Evolutionary conservation across 2,888 invertebrate genomes (phyloP), one percentile per base, ranked within the genome.

Genomic region (Gastrophysa polygoni): DNA sequence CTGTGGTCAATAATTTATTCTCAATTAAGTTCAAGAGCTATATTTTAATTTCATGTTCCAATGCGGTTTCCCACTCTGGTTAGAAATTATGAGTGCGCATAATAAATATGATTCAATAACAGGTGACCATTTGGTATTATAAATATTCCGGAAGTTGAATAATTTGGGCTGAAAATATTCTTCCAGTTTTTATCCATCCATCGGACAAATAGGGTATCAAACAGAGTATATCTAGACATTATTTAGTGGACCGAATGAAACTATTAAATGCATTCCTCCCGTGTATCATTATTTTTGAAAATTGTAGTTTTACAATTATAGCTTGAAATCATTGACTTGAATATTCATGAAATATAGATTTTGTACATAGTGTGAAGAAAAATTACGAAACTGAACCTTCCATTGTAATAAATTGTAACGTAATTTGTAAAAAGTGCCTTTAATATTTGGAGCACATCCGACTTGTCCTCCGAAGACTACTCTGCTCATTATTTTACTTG

Each of bases 361-460:
- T 21, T 43, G 34, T n/a, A 68, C 68, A 68, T 71, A 71, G 21
- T 32, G 32, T 47, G 29, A 32, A 56, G 20, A 57, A 64, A 38
- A 43, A 43, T 38, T 50, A 74, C 73, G 79, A 78, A 81, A 80
- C 78, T 76, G 71, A 76, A 81, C 81, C 81, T 81, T 81, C 81
- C 81, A 81, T 75, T 78, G 73, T 75, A 75, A 76, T 73, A 73
- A 24, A 72, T 64, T 69, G 73, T 74, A 68, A 61, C 71, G 67
- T 75, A 76, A 78, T 77, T 73, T 79, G 78, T 80, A 77, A 75
- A 78, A 81, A 81, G 81, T 81, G 81, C 81, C 81, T 81, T 81
- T 78, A 68, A 77, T 69, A 75, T 75, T 66, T 73, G 38, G 38
- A 38, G 38, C 38, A 7, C 14, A 38, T 7, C 14, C 32, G 11